These are phyloP conservation scores for Otis tarda DNA, from an alignment of 2,113 vertebrate genomes.

Conservation along the genomic window DNA sequence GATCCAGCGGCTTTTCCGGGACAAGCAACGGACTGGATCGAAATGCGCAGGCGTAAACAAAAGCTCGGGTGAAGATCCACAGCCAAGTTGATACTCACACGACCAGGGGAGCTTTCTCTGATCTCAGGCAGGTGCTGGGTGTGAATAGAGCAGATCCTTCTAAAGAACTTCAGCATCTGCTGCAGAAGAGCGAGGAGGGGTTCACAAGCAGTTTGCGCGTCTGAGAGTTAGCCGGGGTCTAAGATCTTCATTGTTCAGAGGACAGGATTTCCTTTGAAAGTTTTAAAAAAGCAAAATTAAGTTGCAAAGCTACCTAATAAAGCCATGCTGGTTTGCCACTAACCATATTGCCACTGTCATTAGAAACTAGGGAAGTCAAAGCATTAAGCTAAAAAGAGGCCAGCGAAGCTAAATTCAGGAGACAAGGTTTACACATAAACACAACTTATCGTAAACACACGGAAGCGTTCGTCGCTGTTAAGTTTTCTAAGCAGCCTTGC, in stretches of 20 bases:
- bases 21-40: fast-evolving
- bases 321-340: fast-evolving
- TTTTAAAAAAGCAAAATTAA: not conserved
- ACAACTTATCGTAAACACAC: fast-evolving
- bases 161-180: not conserved
- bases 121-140: not conserved
- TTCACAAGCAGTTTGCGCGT: not conserved
- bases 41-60: not conserved
- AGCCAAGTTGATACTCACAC: not conserved
- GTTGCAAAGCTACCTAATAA: not conserved
- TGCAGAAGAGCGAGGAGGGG: not conserved
- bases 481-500: not conserved
- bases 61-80: not conserved
- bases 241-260: conserved; percentile 59
- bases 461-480: not conserved
- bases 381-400: not conserved
- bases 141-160: not conserved
- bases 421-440: fast-evolving
- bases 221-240: conserved; percentile 49
- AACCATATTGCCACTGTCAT: fast-evolving
- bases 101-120: not conserved
- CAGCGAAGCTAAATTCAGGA: not conserved
- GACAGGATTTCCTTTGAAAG: not conserved
- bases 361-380: not conserved
- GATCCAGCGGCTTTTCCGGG: not conserved